These are phyloP conservation scores for Halichoeres trimaculatus DNA, from an alignment of 2,113 vertebrate species.

Conservation along the genomic window DNA sequence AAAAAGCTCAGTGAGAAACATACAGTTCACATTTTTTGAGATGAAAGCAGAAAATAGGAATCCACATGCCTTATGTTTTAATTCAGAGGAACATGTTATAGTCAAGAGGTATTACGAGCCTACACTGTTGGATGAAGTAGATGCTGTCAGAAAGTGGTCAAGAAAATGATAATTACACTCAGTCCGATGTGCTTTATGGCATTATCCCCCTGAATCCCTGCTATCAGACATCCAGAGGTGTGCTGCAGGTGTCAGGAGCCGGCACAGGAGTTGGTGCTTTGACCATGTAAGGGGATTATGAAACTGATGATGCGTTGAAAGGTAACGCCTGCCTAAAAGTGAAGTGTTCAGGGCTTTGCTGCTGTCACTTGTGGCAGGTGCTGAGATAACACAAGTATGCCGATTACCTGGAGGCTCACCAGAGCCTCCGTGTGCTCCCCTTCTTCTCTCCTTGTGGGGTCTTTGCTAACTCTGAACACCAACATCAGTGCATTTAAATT, in stretches of 20 bases:
- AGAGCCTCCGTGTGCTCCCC: conserved; percentile 5
- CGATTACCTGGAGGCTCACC: conserved; percentile 71
- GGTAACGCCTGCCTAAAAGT: conserved; percentile 78
- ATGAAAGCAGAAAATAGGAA: conserved; percentile 27
- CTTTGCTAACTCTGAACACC: conserved; percentile 58
- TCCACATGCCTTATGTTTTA: conserved; percentile 10
- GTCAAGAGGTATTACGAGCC: conserved; percentile 36
- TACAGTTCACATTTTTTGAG: background rate
- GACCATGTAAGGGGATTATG: conserved; percentile 82
- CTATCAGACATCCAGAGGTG: conserved; percentile 63
- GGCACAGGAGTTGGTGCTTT: conserved; percentile 61
- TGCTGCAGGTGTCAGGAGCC: conserved; percentile 71
- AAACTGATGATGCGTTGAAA: conserved; percentile 84
- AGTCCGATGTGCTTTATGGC: conserved; percentile 47
- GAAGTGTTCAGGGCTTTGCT: conserved; percentile 75
- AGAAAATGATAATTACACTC: conserved; percentile 66
- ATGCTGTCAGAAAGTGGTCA: conserved; percentile 48
- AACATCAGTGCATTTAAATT: conserved; percentile 53
- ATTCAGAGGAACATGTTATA: conserved; percentile 31
- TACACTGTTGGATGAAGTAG: conserved; percentile 16
- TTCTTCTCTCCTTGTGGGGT: conserved; percentile 45
- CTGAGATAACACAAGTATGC: conserved; percentile 76
- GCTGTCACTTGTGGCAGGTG: conserved; percentile 77
- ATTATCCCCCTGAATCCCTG: conserved; percentile 69
- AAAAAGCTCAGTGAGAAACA: background rate